These are phyloP conservation scores for Perca flavescens DNA, from an alignment of 2,113 vertebrate species.

Conservation along the genomic window DNA sequence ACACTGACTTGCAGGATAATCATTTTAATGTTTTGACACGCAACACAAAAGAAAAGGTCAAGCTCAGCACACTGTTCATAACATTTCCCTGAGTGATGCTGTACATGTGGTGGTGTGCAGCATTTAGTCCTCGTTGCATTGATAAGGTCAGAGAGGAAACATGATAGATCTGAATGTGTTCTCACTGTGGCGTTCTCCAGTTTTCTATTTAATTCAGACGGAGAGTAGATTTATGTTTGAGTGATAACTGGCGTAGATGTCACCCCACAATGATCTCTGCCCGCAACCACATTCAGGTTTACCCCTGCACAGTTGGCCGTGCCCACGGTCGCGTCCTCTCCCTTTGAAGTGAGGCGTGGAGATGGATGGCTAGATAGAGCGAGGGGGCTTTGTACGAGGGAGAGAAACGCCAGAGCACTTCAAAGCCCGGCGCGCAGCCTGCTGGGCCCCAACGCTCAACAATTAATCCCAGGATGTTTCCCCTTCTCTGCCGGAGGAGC, in stretches of 20 bases:
- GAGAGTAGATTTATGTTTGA: constrained; percentile 37
- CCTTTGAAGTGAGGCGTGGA: constrained; percentile 71
- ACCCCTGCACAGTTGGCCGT: constrained; percentile 33
- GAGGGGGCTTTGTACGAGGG: constrained; percentile 52
- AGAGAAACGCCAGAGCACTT: constrained; percentile 70
- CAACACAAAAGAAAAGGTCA: constrained; percentile 47
- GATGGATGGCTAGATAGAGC: constrained; percentile 64
- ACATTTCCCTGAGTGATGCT: constrained; percentile 38
- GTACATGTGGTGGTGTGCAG: not conserved
- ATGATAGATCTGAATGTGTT: constrained; percentile 25
- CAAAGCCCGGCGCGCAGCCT: constrained; percentile 72
- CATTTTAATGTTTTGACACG: constrained; percentile 5
- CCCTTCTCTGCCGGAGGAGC: constrained; percentile 60
- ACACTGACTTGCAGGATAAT: not conserved
- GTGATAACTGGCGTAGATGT: constrained; percentile 54
- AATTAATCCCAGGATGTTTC: constrained; percentile 78
- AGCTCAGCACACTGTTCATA: constrained; percentile 6
- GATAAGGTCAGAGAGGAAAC: constrained; percentile 58
- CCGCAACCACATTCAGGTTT: constrained; percentile 18
- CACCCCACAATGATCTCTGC: constrained; percentile 27
- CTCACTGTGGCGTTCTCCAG: constrained; percentile 7
- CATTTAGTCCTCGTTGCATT: constrained; percentile 24
- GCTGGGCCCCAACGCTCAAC: constrained; percentile 68
- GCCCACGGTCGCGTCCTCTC: constrained; percentile 51
- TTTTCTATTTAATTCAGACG: not conserved